Conservation (phyloP, 2,113 vertebrate species). For the Scatophagus argus region DNA sequence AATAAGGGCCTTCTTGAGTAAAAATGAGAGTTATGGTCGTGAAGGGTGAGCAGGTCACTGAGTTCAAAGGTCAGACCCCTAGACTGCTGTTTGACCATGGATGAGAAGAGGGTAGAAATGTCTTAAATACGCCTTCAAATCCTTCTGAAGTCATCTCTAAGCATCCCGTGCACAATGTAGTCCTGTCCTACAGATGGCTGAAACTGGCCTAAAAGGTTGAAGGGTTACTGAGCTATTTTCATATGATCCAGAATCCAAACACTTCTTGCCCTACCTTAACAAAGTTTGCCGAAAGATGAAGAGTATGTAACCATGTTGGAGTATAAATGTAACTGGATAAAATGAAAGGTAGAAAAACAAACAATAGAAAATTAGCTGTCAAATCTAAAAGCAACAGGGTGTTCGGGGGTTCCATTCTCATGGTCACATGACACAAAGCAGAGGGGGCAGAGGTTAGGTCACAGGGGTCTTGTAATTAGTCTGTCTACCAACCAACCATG, state of each 20-base stretch:
- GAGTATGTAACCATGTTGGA: not conserved
- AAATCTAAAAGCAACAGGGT: not conserved
- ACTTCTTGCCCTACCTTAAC: not conserved
- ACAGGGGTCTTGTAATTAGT: constrained; percentile 73
- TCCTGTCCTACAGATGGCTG: not conserved
- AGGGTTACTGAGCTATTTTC: not conserved
- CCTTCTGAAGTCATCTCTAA: constrained; percentile 22
- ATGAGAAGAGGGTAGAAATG: constrained; percentile 30
- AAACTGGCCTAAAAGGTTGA: not conserved
- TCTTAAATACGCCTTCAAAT: constrained; percentile 53
- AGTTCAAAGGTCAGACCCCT: constrained; percentile 70
- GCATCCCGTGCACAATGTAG: not conserved
- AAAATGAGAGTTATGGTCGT: constrained; percentile 45
- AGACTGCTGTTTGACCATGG: constrained; percentile 53
- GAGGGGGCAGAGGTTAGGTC: constrained; percentile 80
- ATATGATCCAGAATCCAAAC: not conserved
- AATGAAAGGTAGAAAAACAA: not conserved
- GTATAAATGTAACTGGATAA: not conserved
- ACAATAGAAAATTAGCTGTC: not conserved
- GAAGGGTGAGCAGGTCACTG: constrained; percentile 31
- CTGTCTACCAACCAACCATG: constrained; percentile 68
- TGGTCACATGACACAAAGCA: constrained; percentile 60
- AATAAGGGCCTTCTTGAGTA: constrained; percentile 24
- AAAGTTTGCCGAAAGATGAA: not conserved
- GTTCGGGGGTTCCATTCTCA: constrained; percentile 10